Evolutionary conservation across 2,113 vertebrate species (phyloP).

Genomic region (Upupa epops): DNA sequence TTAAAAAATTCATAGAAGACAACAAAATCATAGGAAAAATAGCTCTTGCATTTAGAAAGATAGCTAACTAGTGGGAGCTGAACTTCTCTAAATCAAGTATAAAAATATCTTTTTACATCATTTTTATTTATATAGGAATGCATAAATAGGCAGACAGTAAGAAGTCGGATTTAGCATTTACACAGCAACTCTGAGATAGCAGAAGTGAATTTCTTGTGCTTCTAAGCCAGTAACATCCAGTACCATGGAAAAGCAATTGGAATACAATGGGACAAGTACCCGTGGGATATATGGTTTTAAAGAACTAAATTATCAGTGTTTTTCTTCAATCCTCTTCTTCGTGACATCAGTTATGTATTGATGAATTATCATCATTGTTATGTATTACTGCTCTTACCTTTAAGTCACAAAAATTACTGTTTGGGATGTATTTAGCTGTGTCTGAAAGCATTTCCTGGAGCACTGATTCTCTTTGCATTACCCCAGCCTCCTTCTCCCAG

Average conservation of each 20-base stretch:
- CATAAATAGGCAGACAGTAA: not conserved
- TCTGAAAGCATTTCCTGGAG: not conserved
- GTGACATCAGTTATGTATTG: not conserved
- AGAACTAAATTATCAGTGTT: not conserved
- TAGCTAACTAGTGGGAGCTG: not conserved
- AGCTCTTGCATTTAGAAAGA: constrained; percentile 13
- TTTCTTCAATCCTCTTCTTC: not conserved
- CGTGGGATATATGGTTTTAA: not conserved
- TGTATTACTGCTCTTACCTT: not conserved
- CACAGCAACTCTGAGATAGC: not conserved
- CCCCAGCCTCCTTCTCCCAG: not conserved
- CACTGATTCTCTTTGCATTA: not conserved
- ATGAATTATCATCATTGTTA: not conserved
- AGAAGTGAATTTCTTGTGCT: not conserved
- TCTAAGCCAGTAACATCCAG: not conserved
- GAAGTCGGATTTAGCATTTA: not conserved
- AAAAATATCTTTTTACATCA: constrained; percentile 27
- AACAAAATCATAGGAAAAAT: constrained; percentile 22
- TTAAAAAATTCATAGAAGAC: constrained; percentile 11
- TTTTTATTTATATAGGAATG: constrained; percentile 17
- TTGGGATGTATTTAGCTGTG: not conserved
- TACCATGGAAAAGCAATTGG: not conserved
- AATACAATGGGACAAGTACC: not conserved
- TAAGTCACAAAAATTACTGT: not conserved
- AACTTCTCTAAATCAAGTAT: constrained; percentile 15